Evolutionary conservation across 2,797 vertebrate species (phyloP).

Genomic region (Falco columbarius): DNA sequence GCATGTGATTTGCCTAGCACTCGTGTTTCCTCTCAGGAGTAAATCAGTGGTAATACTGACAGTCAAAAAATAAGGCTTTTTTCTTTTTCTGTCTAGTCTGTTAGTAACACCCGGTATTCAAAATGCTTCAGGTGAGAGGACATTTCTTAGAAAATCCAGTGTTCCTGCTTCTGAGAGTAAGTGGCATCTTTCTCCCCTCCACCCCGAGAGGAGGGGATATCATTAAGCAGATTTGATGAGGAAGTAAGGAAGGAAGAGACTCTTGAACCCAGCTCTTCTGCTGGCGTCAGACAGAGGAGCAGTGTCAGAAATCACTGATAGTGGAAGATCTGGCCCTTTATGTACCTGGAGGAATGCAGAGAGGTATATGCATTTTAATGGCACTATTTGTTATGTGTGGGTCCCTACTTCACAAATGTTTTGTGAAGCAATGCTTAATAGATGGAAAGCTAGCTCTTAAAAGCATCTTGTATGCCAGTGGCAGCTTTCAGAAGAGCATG

Average conservation of each 20-base stretch:
- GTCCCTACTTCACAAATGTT: slow-evolving; percentile 16
- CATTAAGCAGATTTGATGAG: not conserved
- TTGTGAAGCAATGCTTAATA: not conserved
- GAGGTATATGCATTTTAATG: not conserved
- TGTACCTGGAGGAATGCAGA: not conserved
- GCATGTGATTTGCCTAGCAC: not conserved
- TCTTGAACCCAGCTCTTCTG: not conserved
- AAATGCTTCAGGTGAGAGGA: not conserved
- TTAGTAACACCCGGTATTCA: not conserved
- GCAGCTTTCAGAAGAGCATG: slow-evolving; percentile 37
- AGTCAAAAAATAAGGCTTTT: not conserved
- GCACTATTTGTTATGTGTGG: slow-evolving; percentile 72
- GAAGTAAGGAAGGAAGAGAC: not conserved
- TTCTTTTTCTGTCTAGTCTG: not conserved
- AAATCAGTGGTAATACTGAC: not conserved
- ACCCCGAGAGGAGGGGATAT: not conserved
- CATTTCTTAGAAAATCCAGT: not conserved
- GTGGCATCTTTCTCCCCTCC: not conserved
- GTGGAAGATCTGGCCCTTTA: not conserved
- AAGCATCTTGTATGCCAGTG: not conserved
- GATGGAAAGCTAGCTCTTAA: slow-evolving; percentile 30
- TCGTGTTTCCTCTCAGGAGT: not conserved
- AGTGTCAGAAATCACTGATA: not conserved
- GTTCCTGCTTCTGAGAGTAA: not conserved
- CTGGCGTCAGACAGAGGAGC: not conserved